These are phyloP conservation scores for Bombus haemorrhoidalis DNA, from an alignment of 1,140 invertebrate species.

Conservation along the genomic window DNA sequence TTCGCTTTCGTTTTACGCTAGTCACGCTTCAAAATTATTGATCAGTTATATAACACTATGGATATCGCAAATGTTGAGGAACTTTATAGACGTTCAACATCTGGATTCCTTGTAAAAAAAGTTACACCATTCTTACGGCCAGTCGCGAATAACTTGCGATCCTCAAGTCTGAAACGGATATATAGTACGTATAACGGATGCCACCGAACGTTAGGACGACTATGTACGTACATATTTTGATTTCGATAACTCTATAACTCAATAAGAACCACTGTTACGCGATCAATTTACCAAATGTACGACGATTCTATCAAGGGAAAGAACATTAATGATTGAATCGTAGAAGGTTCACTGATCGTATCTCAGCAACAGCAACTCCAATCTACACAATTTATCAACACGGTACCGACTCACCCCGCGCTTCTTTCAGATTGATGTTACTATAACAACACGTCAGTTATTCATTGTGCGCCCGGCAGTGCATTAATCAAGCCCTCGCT, in stretches of 20 bases:
- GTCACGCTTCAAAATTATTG: too few species aligned
- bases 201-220: too few species aligned
- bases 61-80: not conserved
- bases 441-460: slow-evolving; percentile 78
- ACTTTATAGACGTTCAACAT: not conserved
- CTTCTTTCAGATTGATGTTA: slow-evolving; percentile 78
- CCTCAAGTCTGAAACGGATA: not conserved
- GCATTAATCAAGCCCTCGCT: slow-evolving; percentile 80
- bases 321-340: slow-evolving; percentile 77
- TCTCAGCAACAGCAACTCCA: slow-evolving; percentile 70
- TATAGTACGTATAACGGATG: too few species aligned
- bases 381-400: slow-evolving; percentile 79
- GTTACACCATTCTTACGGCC: not conserved
- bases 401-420: slow-evolving; percentile 63
- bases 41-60: too few species aligned
- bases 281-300: slow-evolving; percentile 40
- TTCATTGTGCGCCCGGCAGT: slow-evolving; percentile 77
- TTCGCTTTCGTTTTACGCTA: too few species aligned
- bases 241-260: slow-evolving; percentile 9
- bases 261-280: not conserved
- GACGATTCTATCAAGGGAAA: slow-evolving; percentile 54
- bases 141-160: not conserved
- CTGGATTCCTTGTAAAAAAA: not conserved
- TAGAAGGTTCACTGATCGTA: slow-evolving; percentile 73
- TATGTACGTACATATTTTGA: not conserved